Base-by-base conservation (phyloP, 2,113 vertebrate species). In the Larimichthys crocea region DNA sequence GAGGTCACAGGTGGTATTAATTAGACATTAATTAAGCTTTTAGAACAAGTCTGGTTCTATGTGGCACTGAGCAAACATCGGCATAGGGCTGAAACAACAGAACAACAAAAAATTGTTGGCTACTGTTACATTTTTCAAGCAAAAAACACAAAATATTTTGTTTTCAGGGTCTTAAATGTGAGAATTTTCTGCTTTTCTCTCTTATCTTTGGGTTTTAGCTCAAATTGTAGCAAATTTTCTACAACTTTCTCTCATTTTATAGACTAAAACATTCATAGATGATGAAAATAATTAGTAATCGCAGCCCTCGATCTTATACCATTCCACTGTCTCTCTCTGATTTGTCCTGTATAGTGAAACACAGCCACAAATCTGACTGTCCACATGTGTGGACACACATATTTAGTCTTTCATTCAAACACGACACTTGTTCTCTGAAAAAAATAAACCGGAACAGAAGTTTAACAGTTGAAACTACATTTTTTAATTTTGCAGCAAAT, bases 401-500 rank as follows among this genome's bases (percentile, higher is more conserved):
- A 26, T 26, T 26, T 26, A 2, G 26, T 26, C 26, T 26, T 2
- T 26, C 26, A 26, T 16, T 31, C 24, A 31, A 26, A 42, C 31
- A 31, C 1, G 52, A 56, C 5, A 5, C 2, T 16, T n/a, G 26
- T 64, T 57, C 49, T 63, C 9, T n/a, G 49, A 75, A 6, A 44
- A 55, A 20, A 72, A 69, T 8, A 76, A 84, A 40, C 6, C 53
- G 48, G 42, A 77, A 56, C 64, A 80, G 31, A 66, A 74, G 48
- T 62, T 40, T 40, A 60, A 83, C 63, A 67, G 24, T 85, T 85
- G 66, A 16, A 90, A 88, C 67, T 82, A 90, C 74, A 62, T 44
- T 74, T 44, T 87, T 94, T 94, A 93, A 92, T 95, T 40, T 89
- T 86, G 91, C 91, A 93, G 87, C 90, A 90, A 88, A 42, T 76